These are phyloP conservation scores for Synanthedon vespiformis DNA, from an alignment of 2,888 invertebrate genomes.

Conservation along the genomic window DNA sequence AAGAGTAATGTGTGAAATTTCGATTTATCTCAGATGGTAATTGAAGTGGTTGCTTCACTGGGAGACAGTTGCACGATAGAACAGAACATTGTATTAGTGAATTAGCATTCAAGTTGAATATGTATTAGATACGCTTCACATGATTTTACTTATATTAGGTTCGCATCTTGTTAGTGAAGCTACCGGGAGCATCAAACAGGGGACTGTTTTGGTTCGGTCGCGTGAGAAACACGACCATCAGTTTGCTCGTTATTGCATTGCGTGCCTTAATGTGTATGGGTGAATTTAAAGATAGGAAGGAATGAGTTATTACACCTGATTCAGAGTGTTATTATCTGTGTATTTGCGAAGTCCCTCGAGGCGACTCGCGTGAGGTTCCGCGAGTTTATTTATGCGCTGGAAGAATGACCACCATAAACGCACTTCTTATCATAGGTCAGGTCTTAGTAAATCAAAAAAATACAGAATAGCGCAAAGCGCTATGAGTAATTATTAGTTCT, in stretches of 20 bases:
- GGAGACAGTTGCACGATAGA: background rate
- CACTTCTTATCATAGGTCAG: conserved; percentile 13
- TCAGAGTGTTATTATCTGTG: conserved; percentile 34
- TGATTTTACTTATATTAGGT: conserved; percentile 16
- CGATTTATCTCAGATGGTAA: background rate
- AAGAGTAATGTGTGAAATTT: background rate
- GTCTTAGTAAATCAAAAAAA: conserved; percentile 14
- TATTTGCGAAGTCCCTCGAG: conserved; percentile 23
- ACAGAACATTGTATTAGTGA: background rate
- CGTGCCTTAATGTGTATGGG: conserved; percentile 40
- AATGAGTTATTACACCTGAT: conserved; percentile 31
- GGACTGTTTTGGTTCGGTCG: conserved; percentile 20
- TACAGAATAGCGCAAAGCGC: background rate
- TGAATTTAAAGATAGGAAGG: conserved; percentile 31
- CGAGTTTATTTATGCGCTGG: conserved; percentile 31
- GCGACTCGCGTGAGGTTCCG: conserved; percentile 30
- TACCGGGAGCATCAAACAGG: background rate
- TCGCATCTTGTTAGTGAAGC: conserved; percentile 12
- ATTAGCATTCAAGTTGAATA: conserved; percentile 10
- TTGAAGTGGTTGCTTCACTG: background rate
- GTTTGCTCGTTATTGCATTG: conserved; percentile 28
- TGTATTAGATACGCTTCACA: conserved; percentile 12
- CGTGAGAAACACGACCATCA: conserved; percentile 35
- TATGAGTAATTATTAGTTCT: background rate
- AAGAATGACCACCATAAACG: conserved; percentile 36